Conservation (phyloP, 2,113 vertebrate species). For the Oryctolagus cuniculus region mOryCun1.1 NC_091440.1:121032001-121032500, state of each 20-base stretch:
- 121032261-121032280: conserved; percentile 49
- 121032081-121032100: no score
- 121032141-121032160: no score
- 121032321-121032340: neutral
- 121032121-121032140: no score
- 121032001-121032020: no score
- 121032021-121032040: no score
- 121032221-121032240: no score
- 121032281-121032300: conserved; percentile 82
- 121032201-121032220: no score
- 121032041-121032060: no score
- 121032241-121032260: neutral
- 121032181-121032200: no score
- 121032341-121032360: conserved; percentile 78
- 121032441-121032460: conserved; percentile 85
- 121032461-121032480: conserved; percentile 63
- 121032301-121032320: conserved; percentile 72
- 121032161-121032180: no score
- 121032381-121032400: conserved; percentile 85
- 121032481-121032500: conserved; percentile 81
- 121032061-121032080: no score
- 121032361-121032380: conserved; percentile 55
- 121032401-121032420: conserved; percentile 84
- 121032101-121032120: no score
- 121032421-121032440: conserved; percentile 83